Base-by-base conservation (phyloP, 2,888 invertebrate species). In the Polydrusus cervinus region DNA sequence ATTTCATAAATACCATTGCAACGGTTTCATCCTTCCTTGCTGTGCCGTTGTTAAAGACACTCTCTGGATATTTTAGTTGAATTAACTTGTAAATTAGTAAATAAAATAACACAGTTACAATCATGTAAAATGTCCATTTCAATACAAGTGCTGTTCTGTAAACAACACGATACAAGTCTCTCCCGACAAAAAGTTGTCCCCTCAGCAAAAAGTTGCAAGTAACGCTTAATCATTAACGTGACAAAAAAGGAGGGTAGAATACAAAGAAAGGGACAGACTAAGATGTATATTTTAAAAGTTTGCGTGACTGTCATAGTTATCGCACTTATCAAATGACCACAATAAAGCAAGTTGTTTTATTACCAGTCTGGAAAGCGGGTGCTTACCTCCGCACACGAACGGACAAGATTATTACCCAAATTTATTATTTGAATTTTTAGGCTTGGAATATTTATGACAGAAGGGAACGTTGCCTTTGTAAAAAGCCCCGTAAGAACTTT, bases 241-340 rank as follows among this genome's bases (percentile, higher is more conserved):
- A 61, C 61, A 73, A 68, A 51, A 61, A 38, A 30, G 20, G 45
- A 53, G 55, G 53, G 77, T 74, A 74, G 74, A 77, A 80, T 77
- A 79, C 68, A 77, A 53, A 78, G 76, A 77, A 20, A 62, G 66
- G 77, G 70, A 78, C 76, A 47, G 62, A 67, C 62, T 55, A 68
- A 71, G 75, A 77, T 75, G 75, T 81, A 81, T 81, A 80, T 81
- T 81, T 79, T 80, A 82, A 82, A 83, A 81, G 79, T 82, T 85
- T 81, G 84, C 85, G 85, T 85, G 85, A 79, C 80, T 80, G 81
- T 82, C 82, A 80, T 80, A 82, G 82, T 84, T 85, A 84, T 84
- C 84, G 80, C 83, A 81, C 82, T 83, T 83, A 85, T 84, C 84
- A 84, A 84, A 84, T 84, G 84, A 82, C 84, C 83, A 83, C 84